These are phyloP conservation scores for Danio rerio DNA, from an alignment of 2,113 vertebrate genomes.

Conservation along the genomic window DNA sequence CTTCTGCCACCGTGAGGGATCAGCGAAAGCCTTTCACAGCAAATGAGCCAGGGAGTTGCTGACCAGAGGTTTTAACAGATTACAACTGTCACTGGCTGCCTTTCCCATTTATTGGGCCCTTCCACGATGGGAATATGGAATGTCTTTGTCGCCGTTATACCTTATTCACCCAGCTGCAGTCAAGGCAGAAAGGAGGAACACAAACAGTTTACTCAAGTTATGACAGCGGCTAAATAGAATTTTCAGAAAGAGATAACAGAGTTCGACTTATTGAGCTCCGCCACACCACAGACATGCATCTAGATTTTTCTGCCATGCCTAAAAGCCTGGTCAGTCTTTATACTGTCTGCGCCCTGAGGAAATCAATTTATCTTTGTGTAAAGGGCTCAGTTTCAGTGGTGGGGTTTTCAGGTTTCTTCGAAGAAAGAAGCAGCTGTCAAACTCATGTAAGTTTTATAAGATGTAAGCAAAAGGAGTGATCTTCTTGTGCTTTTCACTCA, in stretches of 20 bases:
- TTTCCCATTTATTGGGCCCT: conserved; percentile 46
- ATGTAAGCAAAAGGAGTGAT: neutral
- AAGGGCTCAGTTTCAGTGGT: neutral
- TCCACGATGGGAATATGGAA: conserved; percentile 46
- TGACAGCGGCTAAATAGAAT: conserved; percentile 30
- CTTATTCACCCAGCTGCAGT: conserved; percentile 21
- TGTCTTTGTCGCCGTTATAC: conserved; percentile 20
- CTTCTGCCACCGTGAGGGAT: conserved; percentile 25
- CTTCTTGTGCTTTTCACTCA: conserved; percentile 4
- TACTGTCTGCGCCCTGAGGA: neutral
- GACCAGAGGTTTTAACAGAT: conserved; percentile 55
- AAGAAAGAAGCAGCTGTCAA: no score
- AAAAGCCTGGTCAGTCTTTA: conserved; percentile 6
- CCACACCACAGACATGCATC: conserved; percentile 12
- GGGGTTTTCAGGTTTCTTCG: neutral
- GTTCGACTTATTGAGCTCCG: conserved; percentile 25
- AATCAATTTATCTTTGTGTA: conserved; percentile 41
- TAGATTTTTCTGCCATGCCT: conserved; percentile 4
- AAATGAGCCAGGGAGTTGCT: conserved; percentile 43
- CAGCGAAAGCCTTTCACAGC: conserved; percentile 36
- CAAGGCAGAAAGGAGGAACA: conserved; percentile 18
- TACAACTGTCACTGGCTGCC: conserved; percentile 56
- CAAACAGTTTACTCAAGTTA: conserved; percentile 35
- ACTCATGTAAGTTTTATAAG: conserved; percentile 4
- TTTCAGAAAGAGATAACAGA: conserved; percentile 20